Percentiles rank a stretch among this genome's conserved stretches.
Evolutionary conservation across 35 echinoderm and acorn worm genomes (phyloP).

Genomic region (Apostichopus parvimensis): DNA sequence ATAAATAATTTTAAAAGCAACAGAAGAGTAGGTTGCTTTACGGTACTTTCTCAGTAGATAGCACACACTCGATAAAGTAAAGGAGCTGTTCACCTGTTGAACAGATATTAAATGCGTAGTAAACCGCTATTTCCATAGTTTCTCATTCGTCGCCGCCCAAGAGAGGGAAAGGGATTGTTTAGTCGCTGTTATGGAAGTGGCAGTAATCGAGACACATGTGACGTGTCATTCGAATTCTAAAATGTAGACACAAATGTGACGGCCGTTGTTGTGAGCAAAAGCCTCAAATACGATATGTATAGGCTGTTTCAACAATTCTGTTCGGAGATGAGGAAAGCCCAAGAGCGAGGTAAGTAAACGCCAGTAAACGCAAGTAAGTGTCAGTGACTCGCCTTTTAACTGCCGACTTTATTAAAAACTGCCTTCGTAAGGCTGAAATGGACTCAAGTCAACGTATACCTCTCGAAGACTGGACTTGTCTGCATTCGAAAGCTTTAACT

Average conservation of each 20-base stretch:
- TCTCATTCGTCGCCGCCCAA: constrained; percentile 26
- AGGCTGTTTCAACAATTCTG: constrained; percentile 65
- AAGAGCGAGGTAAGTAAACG: constrained; percentile 47
- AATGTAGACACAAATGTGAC: constrained; percentile 63
- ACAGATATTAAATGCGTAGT: no score
- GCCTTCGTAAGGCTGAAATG: no score
- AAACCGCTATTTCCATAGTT: background rate
- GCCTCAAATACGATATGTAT: constrained; percentile 46
- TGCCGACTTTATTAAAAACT: no score
- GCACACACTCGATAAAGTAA: no score
- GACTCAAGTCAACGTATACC: no score
- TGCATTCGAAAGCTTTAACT: no score
- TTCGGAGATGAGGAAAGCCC: constrained; percentile 75
- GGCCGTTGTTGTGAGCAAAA: constrained; percentile 82
- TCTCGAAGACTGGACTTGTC: no score
- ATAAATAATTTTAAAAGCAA: background rate
- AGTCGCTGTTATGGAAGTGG: constrained; percentile 59
- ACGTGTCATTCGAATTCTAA: constrained; percentile 41
- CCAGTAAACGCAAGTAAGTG: no score
- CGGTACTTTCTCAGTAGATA: no score
- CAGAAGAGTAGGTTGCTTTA: no score
- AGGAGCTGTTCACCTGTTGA: no score
- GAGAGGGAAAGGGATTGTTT: constrained; percentile 40
- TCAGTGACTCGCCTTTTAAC: no score
- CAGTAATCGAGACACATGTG: constrained; percentile 56